Evolutionary conservation across 2,888 invertebrate genomes (phyloP).

Genomic region (Isoperla grammatica): DNA sequence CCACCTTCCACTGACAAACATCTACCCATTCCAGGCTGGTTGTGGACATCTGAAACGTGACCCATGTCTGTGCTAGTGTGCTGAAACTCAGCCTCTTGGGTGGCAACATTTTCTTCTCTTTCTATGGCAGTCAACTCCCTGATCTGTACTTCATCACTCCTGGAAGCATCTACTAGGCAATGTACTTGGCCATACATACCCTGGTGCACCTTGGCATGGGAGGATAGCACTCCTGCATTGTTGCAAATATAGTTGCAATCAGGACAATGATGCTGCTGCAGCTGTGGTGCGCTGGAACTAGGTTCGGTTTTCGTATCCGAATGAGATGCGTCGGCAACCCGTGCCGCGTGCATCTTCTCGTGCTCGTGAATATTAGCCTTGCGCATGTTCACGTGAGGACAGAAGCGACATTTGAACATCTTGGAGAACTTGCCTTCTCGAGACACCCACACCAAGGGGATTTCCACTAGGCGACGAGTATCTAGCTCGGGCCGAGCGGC

Average conservation of each 20-base stretch:
- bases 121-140: conserved; percentile 41
- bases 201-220: conserved; percentile 61
- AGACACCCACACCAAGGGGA: conserved; percentile 71
- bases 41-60: not conserved
- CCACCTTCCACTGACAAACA: too few species aligned
- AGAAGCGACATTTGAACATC: conserved; percentile 79
- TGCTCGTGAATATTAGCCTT: conserved; percentile 76
- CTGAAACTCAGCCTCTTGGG: too few species aligned
- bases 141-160: conserved; percentile 63
- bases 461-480: conserved; percentile 51
- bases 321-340: not conserved
- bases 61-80: not conserved
- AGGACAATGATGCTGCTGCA: conserved; percentile 53
- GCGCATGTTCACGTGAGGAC: conserved; percentile 77
- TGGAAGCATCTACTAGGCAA: conserved; percentile 59
- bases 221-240: conserved; percentile 51
- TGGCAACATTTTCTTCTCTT: not conserved
- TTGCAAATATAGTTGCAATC: conserved; percentile 77
- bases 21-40: too few species aligned
- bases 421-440: conserved; percentile 66
- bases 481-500: conserved; percentile 37
- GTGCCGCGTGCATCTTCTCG: conserved; percentile 64
- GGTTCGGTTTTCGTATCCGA: conserved; percentile 9
- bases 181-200: conserved; percentile 65
- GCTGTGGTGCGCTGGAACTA: conserved; percentile 12